Evolutionary conservation across 2,113 vertebrate species (phyloP).

Genomic region (Polyodon spathula): DNA sequence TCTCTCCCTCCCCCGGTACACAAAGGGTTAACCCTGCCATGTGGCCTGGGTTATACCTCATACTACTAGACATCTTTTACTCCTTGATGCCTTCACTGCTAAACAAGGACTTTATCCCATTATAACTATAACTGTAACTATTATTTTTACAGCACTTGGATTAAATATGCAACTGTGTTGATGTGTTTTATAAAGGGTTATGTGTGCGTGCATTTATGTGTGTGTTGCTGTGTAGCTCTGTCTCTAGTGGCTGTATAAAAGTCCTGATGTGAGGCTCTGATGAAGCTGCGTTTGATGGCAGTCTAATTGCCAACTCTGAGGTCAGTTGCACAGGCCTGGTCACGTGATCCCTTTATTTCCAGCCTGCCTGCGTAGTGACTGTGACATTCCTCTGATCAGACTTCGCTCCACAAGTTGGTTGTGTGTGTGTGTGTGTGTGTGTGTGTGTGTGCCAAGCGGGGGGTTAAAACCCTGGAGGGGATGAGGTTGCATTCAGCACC

Average conservation of each 20-base stretch:
- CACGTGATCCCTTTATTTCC: constrained; percentile 31
- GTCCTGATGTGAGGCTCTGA: constrained; percentile 1
- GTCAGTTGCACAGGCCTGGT: constrained; percentile 25
- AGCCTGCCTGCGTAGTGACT: constrained; percentile 24
- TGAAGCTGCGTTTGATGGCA: constrained; percentile 10
- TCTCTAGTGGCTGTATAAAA: constrained; percentile 21
- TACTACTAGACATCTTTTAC: too few species aligned
- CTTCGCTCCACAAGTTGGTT: constrained; percentile 15
- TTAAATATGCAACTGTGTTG: neutral
- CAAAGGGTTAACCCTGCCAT: too few species aligned
- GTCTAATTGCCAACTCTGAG: constrained; percentile 25
- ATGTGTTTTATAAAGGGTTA: neutral
- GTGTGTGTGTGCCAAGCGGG: neutral
- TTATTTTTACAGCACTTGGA: too few species aligned
- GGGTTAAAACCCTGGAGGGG: constrained; percentile 11
- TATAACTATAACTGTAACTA: too few species aligned
- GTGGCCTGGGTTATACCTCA: too few species aligned
- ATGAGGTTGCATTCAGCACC: neutral
- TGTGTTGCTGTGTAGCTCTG: neutral
- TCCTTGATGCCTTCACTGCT: too few species aligned
- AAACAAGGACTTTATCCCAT: too few species aligned
- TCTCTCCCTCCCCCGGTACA: too few species aligned
- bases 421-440: too few species aligned
- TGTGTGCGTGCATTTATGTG: too few species aligned
- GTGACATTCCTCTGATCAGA: constrained; percentile 33